A percentile compares a stretch with the other conserved stretches of the same genome.
phyloP scores from a whole-genome alignment of 2,888 invertebrate genomes.

The Galeopsomyia nigrocyanea region DNA sequence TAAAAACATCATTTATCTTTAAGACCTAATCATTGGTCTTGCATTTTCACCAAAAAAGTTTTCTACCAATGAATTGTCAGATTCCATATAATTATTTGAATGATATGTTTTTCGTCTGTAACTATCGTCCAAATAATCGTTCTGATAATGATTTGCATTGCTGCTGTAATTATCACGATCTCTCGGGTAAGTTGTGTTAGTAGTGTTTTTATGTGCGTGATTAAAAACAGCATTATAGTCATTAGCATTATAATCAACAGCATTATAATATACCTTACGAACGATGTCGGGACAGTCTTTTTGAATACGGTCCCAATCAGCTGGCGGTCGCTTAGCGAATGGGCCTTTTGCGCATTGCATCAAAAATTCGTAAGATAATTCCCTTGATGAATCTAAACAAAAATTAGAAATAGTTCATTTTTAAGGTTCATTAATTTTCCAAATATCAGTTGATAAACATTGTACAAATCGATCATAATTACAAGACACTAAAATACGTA shows the following conservation, averaged over 20 bases:
- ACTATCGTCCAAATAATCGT: neutral
- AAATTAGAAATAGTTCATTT: no score
- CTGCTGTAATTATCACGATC: constrained; percentile 18
- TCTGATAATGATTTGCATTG: constrained; percentile 4
- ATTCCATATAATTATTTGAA: constrained; percentile 6
- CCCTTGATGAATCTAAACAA: constrained; percentile 56
- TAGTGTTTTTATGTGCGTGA: constrained; percentile 42
- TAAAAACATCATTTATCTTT: no score
- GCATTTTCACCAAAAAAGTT: neutral
- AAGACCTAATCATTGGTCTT: constrained; percentile 9
- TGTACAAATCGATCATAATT: no score
- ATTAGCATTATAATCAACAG: constrained; percentile 57
- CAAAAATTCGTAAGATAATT: constrained; percentile 69
- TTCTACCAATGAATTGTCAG: neutral
- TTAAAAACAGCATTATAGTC: constrained; percentile 46
- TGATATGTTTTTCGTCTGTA: no score
- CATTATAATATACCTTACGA: constrained; percentile 69
- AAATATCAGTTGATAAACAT: no score
- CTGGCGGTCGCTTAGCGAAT: constrained; percentile 70
- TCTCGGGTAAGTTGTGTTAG: constrained; percentile 2
- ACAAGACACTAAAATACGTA: no score
- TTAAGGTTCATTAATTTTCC: no score
- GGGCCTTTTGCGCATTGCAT: constrained; percentile 73
- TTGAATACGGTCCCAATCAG: constrained; percentile 71
- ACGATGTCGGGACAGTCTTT: constrained; percentile 71